Percentiles rank a stretch among this genome's conserved stretches.
phyloP scores from a whole-genome alignment of 1,140 invertebrate species.

The Cecropterus lyciades region DNA sequence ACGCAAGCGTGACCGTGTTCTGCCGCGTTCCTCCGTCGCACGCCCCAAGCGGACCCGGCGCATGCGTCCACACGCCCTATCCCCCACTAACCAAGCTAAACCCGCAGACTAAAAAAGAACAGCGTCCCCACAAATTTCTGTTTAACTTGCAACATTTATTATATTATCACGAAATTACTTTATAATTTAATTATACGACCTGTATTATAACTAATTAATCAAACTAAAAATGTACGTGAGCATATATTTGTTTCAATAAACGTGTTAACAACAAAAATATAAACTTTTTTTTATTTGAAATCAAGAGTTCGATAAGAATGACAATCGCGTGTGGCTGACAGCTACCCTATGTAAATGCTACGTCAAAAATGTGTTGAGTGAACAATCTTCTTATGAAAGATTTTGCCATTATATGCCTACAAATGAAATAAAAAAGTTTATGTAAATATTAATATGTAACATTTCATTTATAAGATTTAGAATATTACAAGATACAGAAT shows the following conservation, averaged over 20 bases:
- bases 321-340: not conserved
- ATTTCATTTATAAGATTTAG: no score
- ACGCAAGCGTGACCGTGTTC: constrained; percentile 62
- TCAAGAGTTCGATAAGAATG: not conserved
- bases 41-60: constrained; percentile 53
- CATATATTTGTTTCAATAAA: no score
- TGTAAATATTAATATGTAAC: no score
- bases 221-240: not conserved
- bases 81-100: constrained; percentile 37
- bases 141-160: constrained; percentile 24
- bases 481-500: no score
- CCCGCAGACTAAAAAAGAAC: constrained; percentile 37
- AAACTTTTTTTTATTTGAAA: not conserved
- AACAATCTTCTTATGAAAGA: no score
- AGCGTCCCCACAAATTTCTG: constrained; percentile 20
- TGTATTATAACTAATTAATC: not conserved
- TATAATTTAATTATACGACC: not conserved
- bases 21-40: constrained; percentile 60
- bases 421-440: no score
- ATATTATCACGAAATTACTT: not conserved
- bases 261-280: not conserved
- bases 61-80: constrained; percentile 52
- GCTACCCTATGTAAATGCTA: no score
- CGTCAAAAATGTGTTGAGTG: no score
- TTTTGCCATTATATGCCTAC: no score